These are phyloP conservation scores for Taeniopygia guttata DNA, from an alignment of 2,797 vertebrate genomes.

Conservation along the genomic window DNA sequence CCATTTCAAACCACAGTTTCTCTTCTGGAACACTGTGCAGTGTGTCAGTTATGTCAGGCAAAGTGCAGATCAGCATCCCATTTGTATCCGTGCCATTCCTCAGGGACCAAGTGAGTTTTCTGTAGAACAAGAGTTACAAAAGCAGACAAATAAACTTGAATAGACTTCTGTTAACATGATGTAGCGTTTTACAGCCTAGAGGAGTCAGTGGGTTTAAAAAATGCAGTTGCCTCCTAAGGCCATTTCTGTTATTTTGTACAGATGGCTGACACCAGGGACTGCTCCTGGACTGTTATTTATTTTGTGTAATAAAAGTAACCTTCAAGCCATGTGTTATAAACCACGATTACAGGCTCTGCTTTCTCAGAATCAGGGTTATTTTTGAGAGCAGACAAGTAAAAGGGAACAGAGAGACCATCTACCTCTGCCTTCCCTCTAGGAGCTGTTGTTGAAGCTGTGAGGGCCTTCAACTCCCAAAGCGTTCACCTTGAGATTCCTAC, in stretches of 20 bases:
- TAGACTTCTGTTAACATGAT: background rate
- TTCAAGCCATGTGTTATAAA: background rate
- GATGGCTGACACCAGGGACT: background rate
- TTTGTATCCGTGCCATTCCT: background rate
- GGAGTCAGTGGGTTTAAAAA: background rate
- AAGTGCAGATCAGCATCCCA: background rate
- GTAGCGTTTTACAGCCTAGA: background rate
- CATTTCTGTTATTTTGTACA: background rate
- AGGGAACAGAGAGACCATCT: background rate
- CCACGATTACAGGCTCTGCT: background rate
- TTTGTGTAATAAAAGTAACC: background rate
- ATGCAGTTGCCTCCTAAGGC: background rate
- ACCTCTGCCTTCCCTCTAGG: background rate
- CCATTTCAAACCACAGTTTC: background rate
- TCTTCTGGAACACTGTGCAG: background rate
- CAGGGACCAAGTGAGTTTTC: conserved; percentile 5
- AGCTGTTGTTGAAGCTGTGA: background rate
- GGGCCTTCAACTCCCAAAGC: background rate
- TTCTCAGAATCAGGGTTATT: background rate
- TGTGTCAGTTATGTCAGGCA: background rate
- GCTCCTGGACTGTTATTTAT: background rate
- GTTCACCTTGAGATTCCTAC: background rate
- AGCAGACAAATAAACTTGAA: background rate
- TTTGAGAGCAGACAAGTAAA: background rate
- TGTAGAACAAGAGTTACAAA: background rate